phyloP scores from a whole-genome alignment of 2,888 invertebrate genomes.

The Chironomus tentans region DNA sequence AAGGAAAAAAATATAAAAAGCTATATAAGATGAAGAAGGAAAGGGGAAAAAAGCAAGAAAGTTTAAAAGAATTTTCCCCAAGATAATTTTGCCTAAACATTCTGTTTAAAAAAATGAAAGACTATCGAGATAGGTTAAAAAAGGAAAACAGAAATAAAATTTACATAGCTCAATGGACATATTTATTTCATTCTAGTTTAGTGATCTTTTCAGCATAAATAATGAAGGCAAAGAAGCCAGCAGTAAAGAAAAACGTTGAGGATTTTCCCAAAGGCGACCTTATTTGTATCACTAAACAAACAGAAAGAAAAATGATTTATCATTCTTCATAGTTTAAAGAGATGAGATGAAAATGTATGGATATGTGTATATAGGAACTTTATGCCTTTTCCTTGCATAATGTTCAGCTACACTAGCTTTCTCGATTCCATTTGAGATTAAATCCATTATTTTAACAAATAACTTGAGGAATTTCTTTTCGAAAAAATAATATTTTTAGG shows the following conservation, averaged over 20 bases:
- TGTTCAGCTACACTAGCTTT: not conserved
- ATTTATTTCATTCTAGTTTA: not conserved
- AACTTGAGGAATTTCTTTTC: not conserved
- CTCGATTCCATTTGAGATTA: conserved; percentile 4
- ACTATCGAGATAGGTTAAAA: not conserved
- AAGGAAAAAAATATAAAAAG: no score
- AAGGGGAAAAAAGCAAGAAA: no score
- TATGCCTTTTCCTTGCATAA: not conserved
- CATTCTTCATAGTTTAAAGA: conserved; percentile 7
- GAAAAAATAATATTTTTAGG: not conserved
- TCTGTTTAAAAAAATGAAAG: not conserved
- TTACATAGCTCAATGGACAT: conserved; percentile 8
- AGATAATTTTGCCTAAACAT: not conserved
- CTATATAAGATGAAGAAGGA: no score
- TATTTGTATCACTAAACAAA: conserved; percentile 3
- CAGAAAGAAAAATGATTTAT: conserved; percentile 1
- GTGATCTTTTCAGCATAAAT: not conserved
- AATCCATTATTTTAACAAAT: conserved; percentile 26
- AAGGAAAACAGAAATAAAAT: not conserved
- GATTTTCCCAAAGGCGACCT: not conserved
- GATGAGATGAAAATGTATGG: not conserved
- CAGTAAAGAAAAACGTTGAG: not conserved
- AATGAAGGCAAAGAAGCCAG: not conserved
- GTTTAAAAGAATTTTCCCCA: not conserved
- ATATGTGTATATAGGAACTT: not conserved